A percentile compares a stretch with the other conserved stretches of the same genome.
Evolutionary conservation across 2,113 vertebrate genomes (phyloP).

Genomic region (Istiophorus platypterus): DNA sequence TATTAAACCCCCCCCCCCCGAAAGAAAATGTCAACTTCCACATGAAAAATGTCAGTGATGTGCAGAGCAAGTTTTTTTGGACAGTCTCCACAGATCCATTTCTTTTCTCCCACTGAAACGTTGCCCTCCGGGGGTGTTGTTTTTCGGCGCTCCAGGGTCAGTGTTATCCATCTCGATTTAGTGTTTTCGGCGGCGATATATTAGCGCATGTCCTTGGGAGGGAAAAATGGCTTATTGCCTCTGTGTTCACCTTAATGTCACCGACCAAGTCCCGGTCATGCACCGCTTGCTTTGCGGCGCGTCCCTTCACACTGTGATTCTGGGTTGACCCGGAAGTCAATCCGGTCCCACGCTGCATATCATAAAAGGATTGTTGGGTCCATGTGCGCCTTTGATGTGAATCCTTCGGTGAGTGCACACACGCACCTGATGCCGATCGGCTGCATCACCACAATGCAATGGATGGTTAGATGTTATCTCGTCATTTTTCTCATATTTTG

Average conservation of each 20-base stretch:
- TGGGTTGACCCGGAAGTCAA: background rate
- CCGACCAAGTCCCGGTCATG: too few relatives aligned
- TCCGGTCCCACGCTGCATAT: too few relatives aligned
- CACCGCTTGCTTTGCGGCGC: too few relatives aligned
- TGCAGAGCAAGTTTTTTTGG: background rate
- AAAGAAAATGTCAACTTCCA: background rate
- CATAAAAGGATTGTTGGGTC: too few relatives aligned
- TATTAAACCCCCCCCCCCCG: background rate
- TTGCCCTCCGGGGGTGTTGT: background rate
- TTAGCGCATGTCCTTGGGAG: constrained; percentile 16
- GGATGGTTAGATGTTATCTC: too few relatives aligned
- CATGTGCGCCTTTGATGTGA: too few relatives aligned
- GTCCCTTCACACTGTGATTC: background rate
- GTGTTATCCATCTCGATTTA: constrained; percentile 23
- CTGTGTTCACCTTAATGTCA: background rate
- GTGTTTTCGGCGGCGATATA: constrained; percentile 20
- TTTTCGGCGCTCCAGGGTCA: background rate
- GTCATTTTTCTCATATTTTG: too few relatives aligned
- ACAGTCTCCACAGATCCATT: background rate
- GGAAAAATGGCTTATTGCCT: background rate
- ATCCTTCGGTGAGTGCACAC: too few relatives aligned
- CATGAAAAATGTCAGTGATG: background rate
- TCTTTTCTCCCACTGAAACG: background rate
- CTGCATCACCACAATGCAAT: too few relatives aligned
- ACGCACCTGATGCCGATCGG: too few relatives aligned